phyloP scores from a whole-genome alignment of 2,888 invertebrate species.

The Cantharis nigra region DNA sequence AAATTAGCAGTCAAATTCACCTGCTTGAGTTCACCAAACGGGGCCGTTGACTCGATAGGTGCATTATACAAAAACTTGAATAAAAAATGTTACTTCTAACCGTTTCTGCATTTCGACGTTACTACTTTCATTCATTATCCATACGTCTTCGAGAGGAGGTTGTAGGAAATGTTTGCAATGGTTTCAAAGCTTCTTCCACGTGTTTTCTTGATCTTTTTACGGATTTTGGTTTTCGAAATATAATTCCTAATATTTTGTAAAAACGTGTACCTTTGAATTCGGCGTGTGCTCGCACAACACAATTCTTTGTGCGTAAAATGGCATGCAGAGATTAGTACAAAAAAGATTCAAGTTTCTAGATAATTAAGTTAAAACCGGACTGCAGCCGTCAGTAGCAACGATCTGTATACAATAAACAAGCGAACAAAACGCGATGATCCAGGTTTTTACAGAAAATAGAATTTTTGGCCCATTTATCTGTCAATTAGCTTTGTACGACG shows the following conservation, averaged over 20 bases:
- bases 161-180: background rate
- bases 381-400: constrained; percentile 33
- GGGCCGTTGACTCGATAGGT: constrained; percentile 28
- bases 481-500: constrained; percentile 31
- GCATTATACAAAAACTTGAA: background rate
- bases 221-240: constrained; percentile 38
- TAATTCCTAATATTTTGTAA: constrained; percentile 30
- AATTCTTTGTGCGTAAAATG: constrained; percentile 34
- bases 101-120: background rate
- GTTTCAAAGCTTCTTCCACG: constrained; percentile 27
- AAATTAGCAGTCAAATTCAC: constrained; percentile 45
- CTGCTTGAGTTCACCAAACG: constrained; percentile 36
- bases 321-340: constrained; percentile 38
- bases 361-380: constrained; percentile 48
- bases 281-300: constrained; percentile 40
- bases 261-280: constrained; percentile 35
- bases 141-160: background rate
- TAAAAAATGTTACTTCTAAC: background rate
- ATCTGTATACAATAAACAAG: constrained; percentile 44
- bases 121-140: background rate
- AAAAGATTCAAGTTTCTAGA: constrained; percentile 47
- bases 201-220: constrained; percentile 42
- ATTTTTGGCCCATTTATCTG: constrained; percentile 28
- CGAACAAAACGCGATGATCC: constrained; percentile 33
- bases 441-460: constrained; percentile 30